Base-by-base conservation (phyloP, 2,797 vertebrate genomes). In the Pipistrellus pipistrellus region DNA sequence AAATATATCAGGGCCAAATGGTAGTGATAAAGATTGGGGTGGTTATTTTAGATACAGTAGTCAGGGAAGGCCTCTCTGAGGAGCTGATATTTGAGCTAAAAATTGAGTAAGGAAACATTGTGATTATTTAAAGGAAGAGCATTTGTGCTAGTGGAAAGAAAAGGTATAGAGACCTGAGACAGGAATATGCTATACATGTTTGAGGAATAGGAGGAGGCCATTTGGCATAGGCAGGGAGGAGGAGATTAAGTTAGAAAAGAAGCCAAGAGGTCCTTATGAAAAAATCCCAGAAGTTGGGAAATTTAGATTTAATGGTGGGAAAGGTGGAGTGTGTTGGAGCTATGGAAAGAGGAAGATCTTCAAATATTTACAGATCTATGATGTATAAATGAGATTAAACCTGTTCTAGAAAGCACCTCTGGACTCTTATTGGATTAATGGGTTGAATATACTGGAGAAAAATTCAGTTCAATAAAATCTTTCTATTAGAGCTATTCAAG, bases 401-500 rank as follows among this genome's bases (percentile, higher is more conserved):
- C n/a, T 38, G 2, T 75, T 93, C 18, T 89, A 32, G 17, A 72
- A 93, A 41, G 30, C 0, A 88, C 46, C 9, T 27, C 38, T 51
- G 8, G 44, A 83, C 13, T 87, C 35, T 17, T 44, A 83, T 18
- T 90, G 62, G 72, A 48, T 85, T 30, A 77, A 48, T 48, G 44
- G 10, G 57, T 62, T 85, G 66, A 92, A 64, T 86, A 57, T 75
- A 68, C 51, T 75, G n/a, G 13, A 87, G 72, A 75, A 81, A 57
- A 59, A 6, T 64, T 87, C 30, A 44, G 27, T 87, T 90, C 62
- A 62, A 9, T 81, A 25, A 81, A 69, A 75, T 18, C 12, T 66
- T 86, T 91, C 51, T 85, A 18, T 59, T 59, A 85, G 72, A 77
- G 41, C 30, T 94, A 30, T 91, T 91, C 53, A n/a, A 59, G 46